These are phyloP conservation scores for Torymus tubicola DNA, from an alignment of 2,888 invertebrate species.

Conservation along the genomic window DNA sequence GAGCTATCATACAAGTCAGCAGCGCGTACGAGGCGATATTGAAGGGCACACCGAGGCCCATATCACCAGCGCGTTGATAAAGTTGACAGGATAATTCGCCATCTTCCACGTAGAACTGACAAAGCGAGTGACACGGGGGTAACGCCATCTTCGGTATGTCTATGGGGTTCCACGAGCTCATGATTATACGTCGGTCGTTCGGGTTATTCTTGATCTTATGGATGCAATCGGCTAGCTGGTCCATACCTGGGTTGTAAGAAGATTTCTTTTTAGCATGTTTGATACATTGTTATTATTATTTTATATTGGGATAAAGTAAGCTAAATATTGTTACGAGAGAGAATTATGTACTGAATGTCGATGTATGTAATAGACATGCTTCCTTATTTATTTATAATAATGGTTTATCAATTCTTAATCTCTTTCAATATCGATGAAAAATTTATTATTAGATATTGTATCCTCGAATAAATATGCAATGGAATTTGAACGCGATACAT, in stretches of 20 bases:
- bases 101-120: constrained; percentile 93
- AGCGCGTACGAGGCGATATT: constrained; percentile 98
- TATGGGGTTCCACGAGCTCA: constrained; percentile 96
- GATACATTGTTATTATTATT: neutral
- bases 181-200: constrained; percentile 91
- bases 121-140: constrained; percentile 97
- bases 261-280: neutral
- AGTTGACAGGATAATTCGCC: constrained; percentile 92
- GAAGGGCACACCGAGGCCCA: constrained; percentile 98
- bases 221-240: constrained; percentile 92
- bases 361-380: too few species aligned
- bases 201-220: constrained; percentile 88
- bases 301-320: neutral
- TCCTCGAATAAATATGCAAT: too few species aligned
- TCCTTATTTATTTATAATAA: too few species aligned
- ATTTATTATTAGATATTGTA: too few species aligned
- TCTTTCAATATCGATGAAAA: too few species aligned
- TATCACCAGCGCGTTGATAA: constrained; percentile 97
- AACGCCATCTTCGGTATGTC: constrained; percentile 94
- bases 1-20: constrained; percentile 96
- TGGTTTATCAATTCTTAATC: too few species aligned
- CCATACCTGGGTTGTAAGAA: constrained; percentile 82
- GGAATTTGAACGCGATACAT: too few species aligned
- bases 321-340: neutral
- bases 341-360: too few species aligned